A percentile compares a stretch with the other conserved stretches of the same genome.
These are phyloP conservation scores for Mastacembelus armatus DNA, from an alignment of 2,797 vertebrate genomes.

Conservation along the genomic window DNA sequence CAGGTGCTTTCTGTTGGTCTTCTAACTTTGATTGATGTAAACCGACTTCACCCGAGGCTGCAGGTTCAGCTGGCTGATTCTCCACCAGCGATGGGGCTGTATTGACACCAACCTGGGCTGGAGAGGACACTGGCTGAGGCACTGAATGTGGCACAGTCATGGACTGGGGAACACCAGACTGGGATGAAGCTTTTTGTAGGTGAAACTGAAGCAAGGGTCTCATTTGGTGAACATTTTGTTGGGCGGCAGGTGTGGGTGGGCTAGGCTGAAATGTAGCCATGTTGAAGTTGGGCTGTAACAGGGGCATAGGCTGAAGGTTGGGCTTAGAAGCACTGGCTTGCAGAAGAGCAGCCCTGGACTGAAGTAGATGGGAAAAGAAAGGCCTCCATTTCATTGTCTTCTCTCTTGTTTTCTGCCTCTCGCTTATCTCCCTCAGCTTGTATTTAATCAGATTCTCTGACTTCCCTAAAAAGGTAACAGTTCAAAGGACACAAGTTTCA, in stretches of 20 bases:
- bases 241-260: neutral
- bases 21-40: neutral
- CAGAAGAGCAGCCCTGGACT: conserved; percentile 48
- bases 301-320: fast-evolving
- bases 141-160: neutral
- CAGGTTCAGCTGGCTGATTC: neutral
- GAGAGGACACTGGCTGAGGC: neutral
- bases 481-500: neutral
- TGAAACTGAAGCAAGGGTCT: conserved; percentile 4
- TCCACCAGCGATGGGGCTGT: neutral
- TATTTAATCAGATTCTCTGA: conserved; percentile 34
- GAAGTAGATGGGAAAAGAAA: conserved; percentile 55
- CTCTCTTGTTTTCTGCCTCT: conserved; percentile 53
- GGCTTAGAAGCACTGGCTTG: conserved; percentile 1
- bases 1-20: neutral
- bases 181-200: neutral
- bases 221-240: neutral
- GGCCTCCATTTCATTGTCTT: conserved; percentile 27
- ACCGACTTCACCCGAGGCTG: neutral
- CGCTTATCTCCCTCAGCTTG: conserved; percentile 54
- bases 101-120: neutral
- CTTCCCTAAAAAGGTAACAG: conserved; percentile 57
- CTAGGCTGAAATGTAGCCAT: fast-evolving
- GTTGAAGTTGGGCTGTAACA: fast-evolving
- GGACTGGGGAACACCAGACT: neutral